Conservation (phyloP, 2,113 vertebrate genomes). For the Oryzias javanicus region DNA sequence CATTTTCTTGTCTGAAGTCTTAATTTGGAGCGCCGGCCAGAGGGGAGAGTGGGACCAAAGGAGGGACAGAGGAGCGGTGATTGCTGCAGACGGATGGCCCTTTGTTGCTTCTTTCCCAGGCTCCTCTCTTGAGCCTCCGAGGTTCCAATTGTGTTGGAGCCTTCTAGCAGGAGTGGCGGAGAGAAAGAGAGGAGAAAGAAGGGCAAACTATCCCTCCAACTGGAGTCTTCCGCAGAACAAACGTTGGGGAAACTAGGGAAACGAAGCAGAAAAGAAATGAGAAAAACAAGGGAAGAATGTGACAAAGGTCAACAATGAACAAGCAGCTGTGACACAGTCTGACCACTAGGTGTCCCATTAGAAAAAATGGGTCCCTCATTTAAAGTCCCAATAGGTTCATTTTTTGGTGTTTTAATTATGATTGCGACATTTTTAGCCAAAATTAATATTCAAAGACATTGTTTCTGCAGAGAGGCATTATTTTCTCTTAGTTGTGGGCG, state of each 20-base stretch:
- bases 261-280: conserved; percentile 6
- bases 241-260: conserved; percentile 25
- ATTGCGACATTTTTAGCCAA: too few relatives aligned
- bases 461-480: too few relatives aligned
- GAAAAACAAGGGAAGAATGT: conserved; percentile 3
- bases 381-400: too few relatives aligned
- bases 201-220: conserved; percentile 69
- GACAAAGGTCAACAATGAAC: conserved; percentile 8
- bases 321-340: conserved; percentile 38
- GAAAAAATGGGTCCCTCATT: conserved; percentile 18
- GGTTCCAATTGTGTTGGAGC: conserved; percentile 77
- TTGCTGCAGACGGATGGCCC: conserved; percentile 73
- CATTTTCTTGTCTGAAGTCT: conserved; percentile 80
- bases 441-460: too few relatives aligned
- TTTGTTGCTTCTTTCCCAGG: conserved; percentile 80
- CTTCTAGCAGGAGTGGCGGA: conserved; percentile 70
- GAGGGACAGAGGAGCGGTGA: conserved; percentile 56
- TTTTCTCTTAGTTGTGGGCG: too few relatives aligned
- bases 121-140: conserved; percentile 75
- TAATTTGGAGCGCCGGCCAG: conserved; percentile 77
- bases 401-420: too few relatives aligned
- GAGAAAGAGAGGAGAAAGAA: conserved; percentile 51
- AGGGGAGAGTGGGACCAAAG: conserved; percentile 64
- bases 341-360: conserved; percentile 71
- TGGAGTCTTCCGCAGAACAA: conserved; percentile 65